phyloP scores from a whole-genome alignment of 2,797 vertebrate genomes.

The Microctenopoma steveboyesi region DNA sequence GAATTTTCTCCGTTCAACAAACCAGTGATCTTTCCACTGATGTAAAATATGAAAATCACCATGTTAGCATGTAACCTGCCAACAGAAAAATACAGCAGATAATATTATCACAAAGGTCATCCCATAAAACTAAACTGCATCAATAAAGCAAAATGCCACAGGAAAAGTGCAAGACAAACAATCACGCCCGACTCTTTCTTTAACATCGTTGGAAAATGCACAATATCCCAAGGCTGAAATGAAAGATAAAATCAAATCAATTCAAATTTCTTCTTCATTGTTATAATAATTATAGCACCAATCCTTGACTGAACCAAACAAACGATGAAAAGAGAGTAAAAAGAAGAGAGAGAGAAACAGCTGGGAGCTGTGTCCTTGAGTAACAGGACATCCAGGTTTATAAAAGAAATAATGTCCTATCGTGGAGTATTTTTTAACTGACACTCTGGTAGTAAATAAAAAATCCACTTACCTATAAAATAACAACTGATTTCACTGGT shows the following conservation, averaged over 20 bases:
- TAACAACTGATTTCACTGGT: not conserved
- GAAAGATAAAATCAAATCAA: conserved; percentile 36
- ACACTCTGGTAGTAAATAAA: not conserved
- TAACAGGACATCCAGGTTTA: conserved; percentile 5
- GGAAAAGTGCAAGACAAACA: conserved; percentile 44
- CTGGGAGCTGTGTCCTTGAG: conserved; percentile 23
- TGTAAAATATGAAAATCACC: conserved; percentile 28
- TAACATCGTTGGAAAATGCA: conserved; percentile 31
- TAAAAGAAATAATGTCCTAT: not conserved
- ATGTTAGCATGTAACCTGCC: conserved; percentile 24
- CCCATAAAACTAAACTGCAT: conserved; percentile 52
- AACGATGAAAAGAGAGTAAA: conserved; percentile 2
- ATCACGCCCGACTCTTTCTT: conserved; percentile 19
- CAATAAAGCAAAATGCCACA: conserved; percentile 62
- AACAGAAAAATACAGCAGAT: conserved; percentile 35
- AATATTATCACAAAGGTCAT: conserved; percentile 57
- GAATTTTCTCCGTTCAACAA: conserved; percentile 1
- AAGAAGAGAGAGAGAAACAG: not conserved
- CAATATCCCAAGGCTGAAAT: conserved; percentile 12
- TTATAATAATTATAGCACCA: conserved; percentile 24
- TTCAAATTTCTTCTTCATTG: conserved; percentile 28
- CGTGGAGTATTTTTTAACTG: not conserved
- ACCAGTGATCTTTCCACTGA: conserved; percentile 9
- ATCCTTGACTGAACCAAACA: not conserved
- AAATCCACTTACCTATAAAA: not conserved